phyloP scores from a whole-genome alignment of 1,140 invertebrate species.

The Zaprionus capensis region DNA sequence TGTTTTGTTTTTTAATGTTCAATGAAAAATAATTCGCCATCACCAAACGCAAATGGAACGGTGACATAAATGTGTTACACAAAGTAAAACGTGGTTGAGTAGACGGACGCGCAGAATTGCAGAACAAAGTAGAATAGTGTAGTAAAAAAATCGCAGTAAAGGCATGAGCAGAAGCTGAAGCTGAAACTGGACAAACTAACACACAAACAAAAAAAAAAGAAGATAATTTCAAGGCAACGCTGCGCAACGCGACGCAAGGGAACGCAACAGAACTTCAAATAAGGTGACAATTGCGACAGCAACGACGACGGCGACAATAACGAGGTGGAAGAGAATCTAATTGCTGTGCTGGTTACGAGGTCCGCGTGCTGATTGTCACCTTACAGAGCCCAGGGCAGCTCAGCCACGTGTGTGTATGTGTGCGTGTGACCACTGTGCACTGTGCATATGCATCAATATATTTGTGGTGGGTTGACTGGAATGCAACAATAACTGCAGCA shows the following conservation, averaged over 20 bases:
- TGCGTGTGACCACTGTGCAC: conserved; percentile 2
- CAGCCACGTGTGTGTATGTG: conserved; percentile 36
- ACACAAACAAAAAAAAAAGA: conserved; percentile 21
- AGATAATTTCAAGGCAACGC: conserved; percentile 54
- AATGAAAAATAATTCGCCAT: conserved; percentile 49
- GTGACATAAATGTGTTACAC: conserved; percentile 51
- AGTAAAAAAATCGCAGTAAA: conserved; percentile 15
- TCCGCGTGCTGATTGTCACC: conserved; percentile 19
- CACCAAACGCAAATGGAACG: conserved; percentile 54
- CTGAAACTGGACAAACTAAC: conserved; percentile 45
- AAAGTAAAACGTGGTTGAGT: conserved; percentile 34
- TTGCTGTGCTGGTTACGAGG: conserved; percentile 26
- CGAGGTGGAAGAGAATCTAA: conserved; percentile 29
- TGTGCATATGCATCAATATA: conserved; percentile 6
- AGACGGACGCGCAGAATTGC: conserved; percentile 28
- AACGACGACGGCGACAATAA: conserved; percentile 34
- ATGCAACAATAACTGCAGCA: conserved; percentile 27
- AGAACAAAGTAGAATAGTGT: conserved; percentile 41
- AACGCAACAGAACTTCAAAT: conserved; percentile 32
- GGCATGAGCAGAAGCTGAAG: conserved; percentile 52
- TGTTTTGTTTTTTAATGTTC: conserved; percentile 54
- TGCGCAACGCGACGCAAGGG: conserved; percentile 30
- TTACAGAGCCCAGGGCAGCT: conserved; percentile 1
- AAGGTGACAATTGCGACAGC: conserved; percentile 43
- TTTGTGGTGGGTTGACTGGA: conserved; percentile 17